Evolutionary conservation across 2,113 vertebrate genomes (phyloP).

Genomic region (Calcarius ornatus): DNA sequence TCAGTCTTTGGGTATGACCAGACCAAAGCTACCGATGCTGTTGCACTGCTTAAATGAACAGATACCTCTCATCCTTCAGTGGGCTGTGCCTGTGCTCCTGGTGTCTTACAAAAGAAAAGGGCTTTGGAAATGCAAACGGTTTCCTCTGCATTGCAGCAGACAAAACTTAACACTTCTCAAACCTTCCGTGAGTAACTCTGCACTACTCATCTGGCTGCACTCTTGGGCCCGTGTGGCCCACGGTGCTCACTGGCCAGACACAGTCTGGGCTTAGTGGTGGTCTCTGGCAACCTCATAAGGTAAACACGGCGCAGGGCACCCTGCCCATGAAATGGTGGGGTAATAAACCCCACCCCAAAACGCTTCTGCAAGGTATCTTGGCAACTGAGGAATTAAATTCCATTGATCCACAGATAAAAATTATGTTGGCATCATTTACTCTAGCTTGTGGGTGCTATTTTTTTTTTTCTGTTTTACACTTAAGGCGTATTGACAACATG

Average conservation of each 20-base stretch:
- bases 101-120: background rate
- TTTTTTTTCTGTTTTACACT: background rate
- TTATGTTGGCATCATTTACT: background rate
- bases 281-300: background rate
- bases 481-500: background rate
- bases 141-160: constrained; percentile 7
- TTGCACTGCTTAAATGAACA: background rate
- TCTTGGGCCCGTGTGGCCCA: fast-evolving
- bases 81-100: background rate
- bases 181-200: background rate
- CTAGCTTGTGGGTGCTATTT: background rate
- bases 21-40: background rate
- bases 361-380: background rate
- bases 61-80: background rate
- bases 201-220: fast-evolving
- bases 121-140: background rate
- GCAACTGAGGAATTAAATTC: background rate
- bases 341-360: background rate
- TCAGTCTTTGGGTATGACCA: background rate
- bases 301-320: no score
- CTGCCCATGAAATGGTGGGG: background rate
- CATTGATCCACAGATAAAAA: background rate
- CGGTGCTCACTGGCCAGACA: fast-evolving
- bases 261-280: background rate
- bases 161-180: background rate